These are phyloP conservation scores for Potorous gilbertii DNA, from an alignment of 2,797 vertebrate species.

Conservation along the genomic window DNA sequence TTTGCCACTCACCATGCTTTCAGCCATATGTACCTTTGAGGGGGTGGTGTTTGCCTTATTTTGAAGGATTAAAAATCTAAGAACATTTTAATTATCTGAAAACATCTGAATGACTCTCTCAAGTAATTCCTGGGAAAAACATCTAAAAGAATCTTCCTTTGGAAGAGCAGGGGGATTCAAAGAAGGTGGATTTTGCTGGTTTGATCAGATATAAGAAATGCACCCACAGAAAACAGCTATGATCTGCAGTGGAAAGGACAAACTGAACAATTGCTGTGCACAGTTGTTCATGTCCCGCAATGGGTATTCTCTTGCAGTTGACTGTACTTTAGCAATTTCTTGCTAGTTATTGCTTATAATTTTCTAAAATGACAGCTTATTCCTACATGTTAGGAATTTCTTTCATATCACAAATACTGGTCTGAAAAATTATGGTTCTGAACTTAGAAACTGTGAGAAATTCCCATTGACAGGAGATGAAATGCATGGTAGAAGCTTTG, in stretches of 20 bases:
- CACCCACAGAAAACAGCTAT: neutral
- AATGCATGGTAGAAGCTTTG: neutral
- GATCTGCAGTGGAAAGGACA: neutral
- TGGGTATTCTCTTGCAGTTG: neutral
- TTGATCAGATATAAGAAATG: neutral
- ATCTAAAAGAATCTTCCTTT: neutral
- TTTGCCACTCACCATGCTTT: neutral
- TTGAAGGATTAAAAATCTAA: conserved; percentile 36
- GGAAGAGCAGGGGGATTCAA: neutral
- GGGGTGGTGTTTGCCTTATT: neutral
- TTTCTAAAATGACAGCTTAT: conserved; percentile 20
- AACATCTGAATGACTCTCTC: neutral
- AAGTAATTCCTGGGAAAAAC: conserved; percentile 8
- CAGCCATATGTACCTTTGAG: neutral
- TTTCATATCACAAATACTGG: neutral
- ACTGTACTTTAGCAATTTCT: conserved; percentile 4
- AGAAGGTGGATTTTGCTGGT: neutral
- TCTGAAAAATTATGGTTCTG: neutral
- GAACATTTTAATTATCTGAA: neutral
- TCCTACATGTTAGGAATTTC: neutral
- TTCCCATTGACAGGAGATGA: neutral
- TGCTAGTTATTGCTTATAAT: neutral
- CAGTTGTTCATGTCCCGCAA: neutral
- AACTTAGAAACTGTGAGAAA: neutral
- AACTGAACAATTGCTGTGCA: neutral